These are phyloP conservation scores for Sorex fumeus DNA, from an alignment of 2,113 vertebrate species.

Conservation along the genomic window DNA sequence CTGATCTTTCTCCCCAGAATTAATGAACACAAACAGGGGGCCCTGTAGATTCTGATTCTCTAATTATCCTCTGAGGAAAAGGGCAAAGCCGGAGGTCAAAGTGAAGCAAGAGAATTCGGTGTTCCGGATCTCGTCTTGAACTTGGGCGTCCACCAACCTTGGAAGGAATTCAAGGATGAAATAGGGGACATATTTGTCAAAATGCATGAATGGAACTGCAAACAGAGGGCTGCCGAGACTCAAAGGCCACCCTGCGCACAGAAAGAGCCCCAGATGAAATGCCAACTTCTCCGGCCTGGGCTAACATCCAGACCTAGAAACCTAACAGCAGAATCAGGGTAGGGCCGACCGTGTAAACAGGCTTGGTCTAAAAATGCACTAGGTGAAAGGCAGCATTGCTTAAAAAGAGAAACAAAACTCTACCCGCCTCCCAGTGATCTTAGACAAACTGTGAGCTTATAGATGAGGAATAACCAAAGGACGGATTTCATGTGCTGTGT, in stretches of 20 bases:
- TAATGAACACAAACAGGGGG: conserved; percentile 63
- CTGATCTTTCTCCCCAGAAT: conserved; percentile 44
- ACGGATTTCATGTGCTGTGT: not conserved
- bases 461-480: conserved; percentile 57
- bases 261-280: not conserved
- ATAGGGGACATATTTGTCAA: not conserved
- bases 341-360: not conserved
- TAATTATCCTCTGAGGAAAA: conserved; percentile 64
- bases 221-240: not conserved
- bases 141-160: not conserved
- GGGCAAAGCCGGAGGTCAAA: conserved; percentile 29
- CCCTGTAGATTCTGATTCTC: conserved; percentile 50
- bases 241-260: not conserved
- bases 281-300: conserved; percentile 4
- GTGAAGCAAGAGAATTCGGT: not conserved
- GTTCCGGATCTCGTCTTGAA: not conserved
- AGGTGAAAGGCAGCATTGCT: not conserved
- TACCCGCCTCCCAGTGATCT: not conserved
- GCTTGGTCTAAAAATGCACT: not conserved
- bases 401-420: conserved; percentile 48
- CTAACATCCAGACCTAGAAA: conserved; percentile 60
- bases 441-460: not conserved
- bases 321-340: not conserved
- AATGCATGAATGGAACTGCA: conserved; percentile 11
- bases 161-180: conserved; percentile 53